Base-by-base conservation (phyloP, 92 coral and sea anemone genomes). In the Ricordea florida region DNA sequence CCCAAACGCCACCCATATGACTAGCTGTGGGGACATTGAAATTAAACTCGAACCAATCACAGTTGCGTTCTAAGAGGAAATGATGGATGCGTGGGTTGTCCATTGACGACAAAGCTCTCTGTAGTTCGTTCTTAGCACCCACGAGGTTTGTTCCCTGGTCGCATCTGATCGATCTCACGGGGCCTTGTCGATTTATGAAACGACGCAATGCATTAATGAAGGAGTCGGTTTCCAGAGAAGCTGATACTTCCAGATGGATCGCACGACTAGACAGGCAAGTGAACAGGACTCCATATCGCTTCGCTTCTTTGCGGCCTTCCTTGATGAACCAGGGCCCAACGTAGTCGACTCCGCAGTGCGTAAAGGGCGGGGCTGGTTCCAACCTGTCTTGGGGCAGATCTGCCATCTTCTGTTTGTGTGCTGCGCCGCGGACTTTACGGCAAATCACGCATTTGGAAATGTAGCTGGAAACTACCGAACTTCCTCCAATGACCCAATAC, bases 1-100 rank as follows among this genome's bases (percentile, higher is more conserved):
- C 75, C 74, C 82, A 76, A 1, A 29, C 0, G 25, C 82, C 75
- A 6, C 82, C 82, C 82, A 50, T 76, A 49, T 76, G 82, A 26
- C 74, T 76, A 10, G 75, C 50, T 22, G 61, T 15, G 0, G 82
- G 75, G 15, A 64, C 74, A 41, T 76, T 76, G 17, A 41, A 2
- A 8, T 60, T 24, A 27, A 60, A 57, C 20, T 74, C 71, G 11
- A 74, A n/a, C 81, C 81, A 74, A 26, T 74, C 81, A 23, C 81
- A 59, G 14, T 60, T 38, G 14, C 60, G 26, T 9, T 34, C 35
- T 28, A 76, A 49, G 15, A 78, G 14, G 10, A 45, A 62, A 6
- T 59, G 44, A 24, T 32, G 32, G 7, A 78, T 24, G 33, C 43
- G 49, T 7, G 20, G 7, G 11, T 44, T 44, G 45, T 75, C 72